phyloP scores from a whole-genome alignment of 2,888 invertebrate genomes.

The Epinotia demarniana region DNA sequence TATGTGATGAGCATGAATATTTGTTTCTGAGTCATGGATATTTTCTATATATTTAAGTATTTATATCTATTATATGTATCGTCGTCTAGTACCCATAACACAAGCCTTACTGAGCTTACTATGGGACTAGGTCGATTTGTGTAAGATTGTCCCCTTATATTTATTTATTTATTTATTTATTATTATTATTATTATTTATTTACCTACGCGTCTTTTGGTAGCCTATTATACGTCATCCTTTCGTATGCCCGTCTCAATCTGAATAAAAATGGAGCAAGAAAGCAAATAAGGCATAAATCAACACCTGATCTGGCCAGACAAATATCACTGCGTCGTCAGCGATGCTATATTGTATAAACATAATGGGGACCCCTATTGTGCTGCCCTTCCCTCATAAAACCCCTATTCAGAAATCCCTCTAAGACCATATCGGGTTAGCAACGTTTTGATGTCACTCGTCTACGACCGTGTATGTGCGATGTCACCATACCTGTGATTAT shows the following conservation, averaged over 20 bases:
- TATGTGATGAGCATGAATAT: no score
- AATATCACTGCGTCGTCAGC: neutral
- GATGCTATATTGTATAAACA: neutral
- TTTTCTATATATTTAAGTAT: no score
- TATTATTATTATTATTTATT: no score
- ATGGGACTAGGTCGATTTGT: no score
- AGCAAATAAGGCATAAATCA: neutral
- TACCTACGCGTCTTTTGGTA: no score
- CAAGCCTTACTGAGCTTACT: no score
- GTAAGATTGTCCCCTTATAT: no score
- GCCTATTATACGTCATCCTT: neutral
- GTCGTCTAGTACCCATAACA: no score
- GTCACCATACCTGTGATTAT: conserved; percentile 48
- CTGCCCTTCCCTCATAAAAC: neutral
- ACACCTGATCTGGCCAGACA: neutral
- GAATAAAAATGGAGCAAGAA: neutral
- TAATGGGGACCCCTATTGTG: conserved; percentile 9
- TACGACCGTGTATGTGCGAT: neutral
- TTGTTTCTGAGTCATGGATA: no score
- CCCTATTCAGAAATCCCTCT: conserved; percentile 5
- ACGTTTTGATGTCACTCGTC: neutral
- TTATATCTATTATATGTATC: no score
- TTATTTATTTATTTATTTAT: no score
- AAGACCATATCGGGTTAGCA: conserved; percentile 6
- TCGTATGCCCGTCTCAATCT: neutral